Evolutionary conservation across 2,888 invertebrate species (phyloP), one percentile per base, ranked within the genome.

Genomic region (Netelia inedita): DNA sequence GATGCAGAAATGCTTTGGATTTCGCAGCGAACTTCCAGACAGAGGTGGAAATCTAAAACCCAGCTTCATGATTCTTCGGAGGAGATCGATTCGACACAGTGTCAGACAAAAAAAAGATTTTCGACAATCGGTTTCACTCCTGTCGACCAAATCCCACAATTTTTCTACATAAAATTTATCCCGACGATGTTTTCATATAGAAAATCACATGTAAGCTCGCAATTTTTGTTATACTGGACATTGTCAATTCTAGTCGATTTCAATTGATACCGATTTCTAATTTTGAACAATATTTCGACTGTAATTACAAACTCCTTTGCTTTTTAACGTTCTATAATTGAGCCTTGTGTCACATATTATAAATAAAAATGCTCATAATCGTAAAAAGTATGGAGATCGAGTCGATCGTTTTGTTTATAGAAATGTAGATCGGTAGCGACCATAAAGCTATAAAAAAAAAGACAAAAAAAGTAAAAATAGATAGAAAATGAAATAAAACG

Each of bases 51-150:
- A 16, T 71, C 14, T 53, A 41, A 14, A 55, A 73, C 57, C 16
- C 11, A 14, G 68, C 16, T 75, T 5, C 28, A 19, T 50, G 53
- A 66, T 16, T 19, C 63, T 46, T 41, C 14, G 16, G 55, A 19
- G 2, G 86, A 88, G 87, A 88, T 88, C 88, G 88, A 88, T 88
- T 87, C 79, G 78, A 84, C 79, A 79, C 86, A 86, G 87, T 85
- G 83, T 83, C 80, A 83, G 87, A 88, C 87, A 85, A 88, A 88
- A 87, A 88, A 86, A 6, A 28, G 28, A 85, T 86, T 87, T 85
- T 81, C 80, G 65, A 43, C 86, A 83, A 85, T 76, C 78, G 79
- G 74, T 74, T 73, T 75, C 66, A 68, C 53, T 53, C 41, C 9
- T 43, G 61, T 61, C 19, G 61, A 61, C 21, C 19, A 65, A 23